Conservation (phyloP, 2,888 invertebrate genomes). For the Aleiodes alternator region DNA sequence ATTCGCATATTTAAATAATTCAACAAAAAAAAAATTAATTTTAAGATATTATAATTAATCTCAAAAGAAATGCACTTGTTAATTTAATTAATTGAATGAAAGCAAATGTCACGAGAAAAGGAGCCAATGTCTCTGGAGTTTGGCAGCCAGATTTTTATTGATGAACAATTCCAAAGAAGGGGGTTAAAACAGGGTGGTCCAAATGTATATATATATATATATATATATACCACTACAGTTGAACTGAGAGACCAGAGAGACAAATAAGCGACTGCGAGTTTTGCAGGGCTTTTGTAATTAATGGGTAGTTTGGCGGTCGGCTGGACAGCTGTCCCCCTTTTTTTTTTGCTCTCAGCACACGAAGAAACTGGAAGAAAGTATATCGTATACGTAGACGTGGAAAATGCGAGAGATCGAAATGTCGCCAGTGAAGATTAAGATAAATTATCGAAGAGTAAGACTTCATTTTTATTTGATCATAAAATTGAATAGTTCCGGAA, state of each 20-base stretch:
- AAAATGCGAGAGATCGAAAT: slow-evolving; percentile 65
- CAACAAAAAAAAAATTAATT: too few species aligned
- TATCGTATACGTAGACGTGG: slow-evolving; percentile 61
- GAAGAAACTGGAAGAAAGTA: slow-evolving; percentile 60
- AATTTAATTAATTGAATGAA: slow-evolving; percentile 14
- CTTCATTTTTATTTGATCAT: slow-evolving; percentile 77
- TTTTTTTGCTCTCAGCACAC: slow-evolving; percentile 58
- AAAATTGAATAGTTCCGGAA: too few species aligned
- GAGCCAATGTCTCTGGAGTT: slow-evolving; percentile 48
- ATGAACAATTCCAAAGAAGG: slow-evolving; percentile 30
- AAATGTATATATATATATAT: too few species aligned
- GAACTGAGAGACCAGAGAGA: slow-evolving; percentile 54
- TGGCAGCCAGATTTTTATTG: slow-evolving; percentile 63
- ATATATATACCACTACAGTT: neutral
- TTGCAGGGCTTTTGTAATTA: slow-evolving; percentile 69
- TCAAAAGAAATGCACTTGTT: neutral
- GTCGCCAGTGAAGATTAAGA: slow-evolving; percentile 75
- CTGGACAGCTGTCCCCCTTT: slow-evolving; percentile 74
- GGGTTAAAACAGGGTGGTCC: slow-evolving; percentile 32
- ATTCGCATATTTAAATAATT: neutral
- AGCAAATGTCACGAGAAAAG: slow-evolving; percentile 4
- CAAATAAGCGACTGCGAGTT: slow-evolving; percentile 66
- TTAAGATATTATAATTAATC: neutral
- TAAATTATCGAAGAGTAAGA: slow-evolving; percentile 77
- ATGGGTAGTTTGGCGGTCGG: slow-evolving; percentile 74